These are phyloP conservation scores for Caretta caretta DNA, from an alignment of 2,113 vertebrate genomes.

Conservation along the genomic window DNA sequence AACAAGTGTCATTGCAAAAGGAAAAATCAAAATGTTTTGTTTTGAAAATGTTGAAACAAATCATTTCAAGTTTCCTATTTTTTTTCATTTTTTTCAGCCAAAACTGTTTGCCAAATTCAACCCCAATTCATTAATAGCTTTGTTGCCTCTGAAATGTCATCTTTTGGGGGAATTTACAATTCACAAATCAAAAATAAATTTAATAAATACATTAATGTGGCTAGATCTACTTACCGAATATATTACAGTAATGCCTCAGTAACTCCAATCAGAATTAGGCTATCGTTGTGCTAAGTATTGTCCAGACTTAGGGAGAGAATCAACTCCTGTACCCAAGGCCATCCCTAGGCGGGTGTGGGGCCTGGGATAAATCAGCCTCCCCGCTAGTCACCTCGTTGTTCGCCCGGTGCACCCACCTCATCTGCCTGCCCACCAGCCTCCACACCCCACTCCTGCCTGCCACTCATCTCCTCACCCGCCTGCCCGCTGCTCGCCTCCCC, in stretches of 20 bases:
- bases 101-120: not conserved
- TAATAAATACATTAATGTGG: not conserved
- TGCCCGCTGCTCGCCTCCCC: too few relatives aligned
- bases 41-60: not conserved
- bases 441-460: too few relatives aligned
- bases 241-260: rapidly evolving
- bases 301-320: not conserved
- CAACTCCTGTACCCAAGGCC: not conserved
- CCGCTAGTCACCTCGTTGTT: too few relatives aligned
- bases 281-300: not conserved
- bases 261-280: not conserved
- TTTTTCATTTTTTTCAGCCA: not conserved
- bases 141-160: not conserved
- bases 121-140: not conserved
- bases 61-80: not conserved
- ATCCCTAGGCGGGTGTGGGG: too few relatives aligned
- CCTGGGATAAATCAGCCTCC: too few relatives aligned
- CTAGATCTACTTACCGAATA: not conserved
- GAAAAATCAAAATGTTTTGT: not conserved
- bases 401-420: too few relatives aligned
- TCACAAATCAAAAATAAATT: not conserved
- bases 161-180: not conserved
- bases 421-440: too few relatives aligned
- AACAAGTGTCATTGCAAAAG: not conserved
- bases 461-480: too few relatives aligned